Conservation (phyloP, 2,113 vertebrate genomes). For the Crotalus viridis region DNA sequence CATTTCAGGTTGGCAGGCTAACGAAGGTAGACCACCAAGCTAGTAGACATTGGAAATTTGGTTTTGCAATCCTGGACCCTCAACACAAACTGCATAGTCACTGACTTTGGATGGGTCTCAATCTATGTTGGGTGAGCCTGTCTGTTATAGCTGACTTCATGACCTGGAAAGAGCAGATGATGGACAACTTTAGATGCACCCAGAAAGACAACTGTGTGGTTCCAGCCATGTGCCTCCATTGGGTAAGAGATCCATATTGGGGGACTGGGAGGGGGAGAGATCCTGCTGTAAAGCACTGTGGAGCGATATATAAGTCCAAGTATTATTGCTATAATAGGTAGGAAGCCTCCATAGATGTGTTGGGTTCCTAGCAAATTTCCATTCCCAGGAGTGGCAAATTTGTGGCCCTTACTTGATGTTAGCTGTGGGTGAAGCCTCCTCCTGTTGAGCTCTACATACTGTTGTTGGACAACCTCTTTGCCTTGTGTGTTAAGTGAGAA, state of each 20-base stretch:
- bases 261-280: neutral
- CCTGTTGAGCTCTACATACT: neutral
- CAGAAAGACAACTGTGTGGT: neutral
- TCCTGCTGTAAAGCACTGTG: neutral
- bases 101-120: neutral
- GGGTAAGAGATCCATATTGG: neutral
- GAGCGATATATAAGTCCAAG: neutral
- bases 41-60: neutral
- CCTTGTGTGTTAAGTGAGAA: neutral
- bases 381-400: neutral
- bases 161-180: neutral
- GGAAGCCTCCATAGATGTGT: neutral
- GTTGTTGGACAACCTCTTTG: neutral
- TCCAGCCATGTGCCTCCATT: neutral
- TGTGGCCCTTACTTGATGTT: neutral
- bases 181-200: neutral
- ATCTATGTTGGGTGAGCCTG: neutral
- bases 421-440: neutral
- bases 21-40: neutral
- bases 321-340: neutral
- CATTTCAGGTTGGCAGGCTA: neutral
- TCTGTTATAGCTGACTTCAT: neutral
- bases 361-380: neutral
- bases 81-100: neutral
- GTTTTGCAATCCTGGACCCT: neutral